Evolutionary conservation across 2,113 vertebrate species (phyloP).

Genomic region (Gopherus evgoodei): DNA sequence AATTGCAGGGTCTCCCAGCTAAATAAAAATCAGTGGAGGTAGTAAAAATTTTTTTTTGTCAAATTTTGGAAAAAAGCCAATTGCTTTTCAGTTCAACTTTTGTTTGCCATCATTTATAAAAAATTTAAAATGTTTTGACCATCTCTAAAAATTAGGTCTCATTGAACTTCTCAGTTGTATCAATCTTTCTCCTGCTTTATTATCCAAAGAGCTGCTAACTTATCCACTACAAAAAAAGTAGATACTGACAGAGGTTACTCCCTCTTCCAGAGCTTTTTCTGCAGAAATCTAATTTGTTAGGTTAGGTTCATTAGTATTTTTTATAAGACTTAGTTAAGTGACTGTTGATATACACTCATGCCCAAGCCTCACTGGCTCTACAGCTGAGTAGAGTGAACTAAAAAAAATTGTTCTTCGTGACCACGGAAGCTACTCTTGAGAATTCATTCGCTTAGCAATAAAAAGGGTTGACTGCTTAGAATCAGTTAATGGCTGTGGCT

Average conservation of each 20-base stretch:
- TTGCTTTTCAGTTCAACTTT: accelerated
- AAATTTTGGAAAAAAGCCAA: not conserved
- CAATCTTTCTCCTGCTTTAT: not conserved
- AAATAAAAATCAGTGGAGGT: not conserved
- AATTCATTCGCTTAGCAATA: not conserved
- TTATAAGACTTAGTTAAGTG: not conserved
- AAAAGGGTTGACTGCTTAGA: not conserved
- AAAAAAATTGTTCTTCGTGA: not conserved
- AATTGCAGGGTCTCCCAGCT: not conserved
- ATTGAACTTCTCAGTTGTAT: not conserved
- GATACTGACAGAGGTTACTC: not conserved
- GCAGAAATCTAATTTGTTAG: not conserved
- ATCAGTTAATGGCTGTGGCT: not conserved
- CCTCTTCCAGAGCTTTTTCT: not conserved
- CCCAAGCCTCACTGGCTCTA: accelerated
- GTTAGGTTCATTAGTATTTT: not conserved
- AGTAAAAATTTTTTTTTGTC: not conserved
- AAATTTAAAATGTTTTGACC: not conserved
- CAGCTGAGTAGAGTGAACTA: not conserved
- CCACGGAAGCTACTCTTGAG: not conserved
- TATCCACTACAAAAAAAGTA: not conserved
- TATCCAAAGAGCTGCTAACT: not conserved
- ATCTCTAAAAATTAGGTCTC: not conserved
- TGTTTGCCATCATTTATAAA: not conserved
- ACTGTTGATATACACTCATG: not conserved